Evolutionary conservation across 2,113 vertebrate genomes (phyloP).

Genomic region (Felis catus): DNA sequence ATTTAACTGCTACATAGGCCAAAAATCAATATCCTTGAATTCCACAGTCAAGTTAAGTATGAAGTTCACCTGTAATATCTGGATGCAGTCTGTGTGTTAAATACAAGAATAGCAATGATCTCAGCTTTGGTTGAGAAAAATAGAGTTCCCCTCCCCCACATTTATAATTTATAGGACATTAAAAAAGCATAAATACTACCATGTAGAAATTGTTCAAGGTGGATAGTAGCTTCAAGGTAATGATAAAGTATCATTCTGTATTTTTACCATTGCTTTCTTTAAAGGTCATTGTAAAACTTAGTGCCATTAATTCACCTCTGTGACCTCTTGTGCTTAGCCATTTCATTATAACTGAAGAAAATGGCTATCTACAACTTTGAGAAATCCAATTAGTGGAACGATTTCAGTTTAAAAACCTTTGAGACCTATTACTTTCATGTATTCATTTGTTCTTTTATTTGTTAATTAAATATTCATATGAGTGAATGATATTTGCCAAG

Average conservation of each 20-base stretch:
- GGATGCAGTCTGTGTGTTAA: not conserved
- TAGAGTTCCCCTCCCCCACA: not conserved
- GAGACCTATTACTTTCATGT: not conserved
- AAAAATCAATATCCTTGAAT: slow-evolving; percentile 14
- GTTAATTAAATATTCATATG: not conserved
- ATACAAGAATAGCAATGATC: not conserved
- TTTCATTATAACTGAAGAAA: not conserved
- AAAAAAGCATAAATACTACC: not conserved
- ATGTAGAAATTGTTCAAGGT: not conserved
- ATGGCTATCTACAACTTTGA: not conserved
- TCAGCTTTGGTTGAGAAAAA: not conserved
- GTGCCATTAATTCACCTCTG: not conserved
- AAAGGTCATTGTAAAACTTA: not conserved
- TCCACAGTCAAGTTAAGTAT: not conserved
- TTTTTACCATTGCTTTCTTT: not conserved
- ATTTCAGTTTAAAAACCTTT: not conserved
- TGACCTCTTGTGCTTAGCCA: not conserved
- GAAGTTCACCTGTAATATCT: not conserved
- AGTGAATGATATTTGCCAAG: not conserved
- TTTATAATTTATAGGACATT: not conserved
- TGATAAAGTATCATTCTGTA: not conserved
- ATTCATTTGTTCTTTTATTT: not conserved
- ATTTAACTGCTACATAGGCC: not conserved
- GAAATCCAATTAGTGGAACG: not conserved
- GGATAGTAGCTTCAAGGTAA: not conserved